A percentile compares a stretch with the other conserved stretches of the same genome.
Evolutionary conservation across 2,797 vertebrate species (phyloP).

Genomic region (Oreonectes daqikongensis): DNA sequence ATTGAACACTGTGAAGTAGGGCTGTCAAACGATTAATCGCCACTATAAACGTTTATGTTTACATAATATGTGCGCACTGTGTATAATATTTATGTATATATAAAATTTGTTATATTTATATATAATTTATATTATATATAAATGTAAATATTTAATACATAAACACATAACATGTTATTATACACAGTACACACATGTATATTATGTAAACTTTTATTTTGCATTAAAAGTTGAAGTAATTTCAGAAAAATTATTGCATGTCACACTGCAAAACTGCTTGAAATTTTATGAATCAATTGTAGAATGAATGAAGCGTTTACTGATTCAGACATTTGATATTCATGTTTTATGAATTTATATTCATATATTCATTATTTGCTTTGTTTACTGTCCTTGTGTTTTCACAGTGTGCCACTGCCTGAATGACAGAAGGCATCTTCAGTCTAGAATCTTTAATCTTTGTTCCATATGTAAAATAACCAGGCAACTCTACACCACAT

Average conservation of each 20-base stretch:
- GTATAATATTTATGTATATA: no score
- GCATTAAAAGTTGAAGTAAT: no score
- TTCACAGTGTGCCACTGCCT: not conserved
- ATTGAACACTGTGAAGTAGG: not conserved
- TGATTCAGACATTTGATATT: not conserved
- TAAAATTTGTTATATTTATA: no score
- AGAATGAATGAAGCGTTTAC: not conserved
- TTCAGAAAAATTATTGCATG: no score
- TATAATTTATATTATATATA: no score
- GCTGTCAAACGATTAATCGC: no score
- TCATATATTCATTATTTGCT: not conserved
- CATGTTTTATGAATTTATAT: not conserved
- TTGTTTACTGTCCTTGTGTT: not conserved
- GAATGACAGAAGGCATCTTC: constrained; percentile 16
- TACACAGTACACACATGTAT: no score
- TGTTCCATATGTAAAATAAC: constrained; percentile 2
- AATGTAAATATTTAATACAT: no score
- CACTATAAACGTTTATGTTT: no score
- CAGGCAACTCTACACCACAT: constrained; percentile 8
- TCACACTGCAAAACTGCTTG: not conserved
- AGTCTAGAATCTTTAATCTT: not conserved
- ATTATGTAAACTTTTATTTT: no score
- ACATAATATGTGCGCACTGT: no score
- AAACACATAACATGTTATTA: no score
- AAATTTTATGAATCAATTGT: not conserved